Evolutionary conservation across 92 coral and sea anemone genomes (phyloP).

Genomic region (Paragorgia papillata): DNA sequence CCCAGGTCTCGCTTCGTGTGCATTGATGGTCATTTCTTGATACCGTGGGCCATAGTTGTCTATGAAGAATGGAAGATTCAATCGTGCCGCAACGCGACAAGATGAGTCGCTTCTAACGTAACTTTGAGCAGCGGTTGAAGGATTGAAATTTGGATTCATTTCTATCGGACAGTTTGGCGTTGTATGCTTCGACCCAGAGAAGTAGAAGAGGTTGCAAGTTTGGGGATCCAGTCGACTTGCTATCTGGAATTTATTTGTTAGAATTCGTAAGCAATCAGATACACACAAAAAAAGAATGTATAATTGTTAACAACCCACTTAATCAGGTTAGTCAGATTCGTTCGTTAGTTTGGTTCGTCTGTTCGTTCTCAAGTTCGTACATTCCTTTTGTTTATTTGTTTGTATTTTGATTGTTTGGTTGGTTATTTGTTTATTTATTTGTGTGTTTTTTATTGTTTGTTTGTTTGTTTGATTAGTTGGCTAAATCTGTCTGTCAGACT

Average conservation of each 20-base stretch:
- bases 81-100: slow-evolving; percentile 43
- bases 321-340: no score
- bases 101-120: slow-evolving; percentile 54
- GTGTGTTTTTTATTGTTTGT: not conserved
- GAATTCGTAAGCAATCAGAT: no score
- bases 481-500: not conserved
- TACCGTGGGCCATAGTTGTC: slow-evolving; percentile 84
- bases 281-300: no score
- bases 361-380: no score
- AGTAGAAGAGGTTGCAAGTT: slow-evolving; percentile 77
- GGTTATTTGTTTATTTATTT: not conserved
- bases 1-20: slow-evolving; percentile 99
- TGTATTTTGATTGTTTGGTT: not conserved
- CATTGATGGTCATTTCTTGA: slow-evolving; percentile 77
- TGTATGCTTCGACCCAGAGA: slow-evolving; percentile 74
- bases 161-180: slow-evolving; percentile 91
- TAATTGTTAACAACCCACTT: no score
- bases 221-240: slow-evolving; percentile 85
- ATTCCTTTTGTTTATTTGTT: not conserved
- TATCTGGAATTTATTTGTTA: slow-evolving; percentile 64
- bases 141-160: slow-evolving; percentile 71
- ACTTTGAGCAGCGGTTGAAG: slow-evolving; percentile 82
- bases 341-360: no score
- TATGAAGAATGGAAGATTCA: slow-evolving; percentile 78
- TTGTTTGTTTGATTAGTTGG: not conserved